Conservation (phyloP, 2,888 invertebrate species). For the Xestia sexstrigata region DNA sequence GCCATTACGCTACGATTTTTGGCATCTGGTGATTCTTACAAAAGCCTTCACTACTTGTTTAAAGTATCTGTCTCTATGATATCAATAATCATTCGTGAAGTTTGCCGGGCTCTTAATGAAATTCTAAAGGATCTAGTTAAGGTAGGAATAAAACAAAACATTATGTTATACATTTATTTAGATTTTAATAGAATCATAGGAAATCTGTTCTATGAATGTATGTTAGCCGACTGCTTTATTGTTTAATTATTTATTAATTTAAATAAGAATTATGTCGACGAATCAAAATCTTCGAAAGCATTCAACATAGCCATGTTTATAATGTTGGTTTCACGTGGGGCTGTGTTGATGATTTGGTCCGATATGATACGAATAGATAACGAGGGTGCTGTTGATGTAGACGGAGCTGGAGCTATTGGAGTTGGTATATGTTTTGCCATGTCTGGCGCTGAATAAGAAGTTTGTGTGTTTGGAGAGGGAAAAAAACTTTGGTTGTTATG, state of each 20-base stretch:
- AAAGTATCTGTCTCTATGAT: slow-evolving; percentile 64
- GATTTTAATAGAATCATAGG: slow-evolving; percentile 25
- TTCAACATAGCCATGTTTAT: slow-evolving; percentile 50
- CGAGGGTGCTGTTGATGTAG: slow-evolving; percentile 52
- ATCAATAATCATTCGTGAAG: slow-evolving; percentile 63
- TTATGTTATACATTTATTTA: slow-evolving; percentile 37
- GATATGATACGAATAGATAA: slow-evolving; percentile 48
- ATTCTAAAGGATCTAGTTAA: slow-evolving; percentile 62
- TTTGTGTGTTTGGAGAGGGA: slow-evolving; percentile 42
- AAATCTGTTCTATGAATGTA: slow-evolving; percentile 33
- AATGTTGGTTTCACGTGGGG: slow-evolving; percentile 48
- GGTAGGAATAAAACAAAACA: slow-evolving; percentile 51
- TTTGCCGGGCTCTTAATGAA: slow-evolving; percentile 59
- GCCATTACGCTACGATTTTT: slow-evolving; percentile 65
- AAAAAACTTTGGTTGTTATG: slow-evolving; percentile 35
- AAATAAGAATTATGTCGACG: slow-evolving; percentile 41
- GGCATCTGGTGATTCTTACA: slow-evolving; percentile 54
- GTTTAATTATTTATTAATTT: slow-evolving; percentile 38
- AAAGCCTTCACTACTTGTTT: slow-evolving; percentile 59
- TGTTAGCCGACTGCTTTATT: slow-evolving; percentile 32
- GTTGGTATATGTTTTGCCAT: slow-evolving; percentile 45
- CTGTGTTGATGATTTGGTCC: slow-evolving; percentile 47
- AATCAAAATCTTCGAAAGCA: slow-evolving; percentile 58
- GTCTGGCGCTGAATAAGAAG: slow-evolving; percentile 43
- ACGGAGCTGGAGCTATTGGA: slow-evolving; percentile 56